These are phyloP conservation scores for Phyllotreta striolata DNA, from an alignment of 2,888 invertebrate species.

Conservation along the genomic window DNA sequence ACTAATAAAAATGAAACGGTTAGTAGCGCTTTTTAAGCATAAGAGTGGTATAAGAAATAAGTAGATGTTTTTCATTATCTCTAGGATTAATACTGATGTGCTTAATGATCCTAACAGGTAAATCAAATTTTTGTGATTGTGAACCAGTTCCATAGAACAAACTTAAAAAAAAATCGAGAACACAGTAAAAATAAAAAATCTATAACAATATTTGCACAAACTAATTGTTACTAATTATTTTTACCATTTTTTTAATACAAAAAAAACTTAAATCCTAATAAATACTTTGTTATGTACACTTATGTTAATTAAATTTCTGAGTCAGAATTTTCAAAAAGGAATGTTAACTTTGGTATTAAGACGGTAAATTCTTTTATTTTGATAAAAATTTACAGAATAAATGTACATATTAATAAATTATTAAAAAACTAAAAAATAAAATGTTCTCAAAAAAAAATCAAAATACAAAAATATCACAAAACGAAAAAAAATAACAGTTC, in stretches of 20 bases:
- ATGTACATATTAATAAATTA: conserved; percentile 43
- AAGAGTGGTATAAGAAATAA: too few relatives aligned
- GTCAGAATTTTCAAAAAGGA: conserved; percentile 66
- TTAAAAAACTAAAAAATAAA: conserved; percentile 48
- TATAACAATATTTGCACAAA: conserved; percentile 49
- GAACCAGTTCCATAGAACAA: conserved; percentile 37
- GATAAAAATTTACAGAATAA: conserved; percentile 42
- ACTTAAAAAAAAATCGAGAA: conserved; percentile 45
- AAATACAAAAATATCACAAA: conserved; percentile 47
- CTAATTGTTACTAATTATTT: conserved; percentile 28
- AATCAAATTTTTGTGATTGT: neutral
- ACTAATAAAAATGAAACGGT: too few relatives aligned
- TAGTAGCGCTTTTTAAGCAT: too few relatives aligned
- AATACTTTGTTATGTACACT: conserved; percentile 60
- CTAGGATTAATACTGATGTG: too few relatives aligned
- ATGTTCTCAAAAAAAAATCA: conserved; percentile 44
- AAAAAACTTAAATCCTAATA: conserved; percentile 54
- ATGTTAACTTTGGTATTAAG: conserved; percentile 77
- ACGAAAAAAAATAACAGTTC: conserved; percentile 40
- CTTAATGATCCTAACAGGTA: too few relatives aligned
- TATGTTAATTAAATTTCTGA: conserved; percentile 57
- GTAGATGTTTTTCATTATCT: conserved; percentile 2
- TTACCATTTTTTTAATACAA: conserved; percentile 41
- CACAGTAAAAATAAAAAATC: conserved; percentile 49
- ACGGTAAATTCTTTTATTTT: conserved; percentile 55